A percentile compares a stretch with the other conserved stretches of the same genome.
phyloP scores from a whole-genome alignment of 2,797 vertebrate genomes.

The Karalla daura region DNA sequence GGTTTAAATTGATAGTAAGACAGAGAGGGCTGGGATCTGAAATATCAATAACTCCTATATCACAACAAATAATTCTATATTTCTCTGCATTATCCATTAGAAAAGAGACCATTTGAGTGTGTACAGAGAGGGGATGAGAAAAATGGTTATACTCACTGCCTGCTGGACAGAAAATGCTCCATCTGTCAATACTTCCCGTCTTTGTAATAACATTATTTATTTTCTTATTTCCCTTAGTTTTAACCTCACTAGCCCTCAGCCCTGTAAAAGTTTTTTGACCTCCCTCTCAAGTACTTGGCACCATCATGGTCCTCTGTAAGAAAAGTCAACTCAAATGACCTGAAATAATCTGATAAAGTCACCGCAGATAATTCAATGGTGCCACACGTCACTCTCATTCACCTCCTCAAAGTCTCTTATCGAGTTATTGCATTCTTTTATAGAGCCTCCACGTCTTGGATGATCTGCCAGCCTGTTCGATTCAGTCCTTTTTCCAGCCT shows the following conservation, averaged over 20 bases:
- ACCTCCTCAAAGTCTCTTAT: neutral
- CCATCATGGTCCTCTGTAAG: neutral
- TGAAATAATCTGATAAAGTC: neutral
- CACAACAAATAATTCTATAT: neutral
- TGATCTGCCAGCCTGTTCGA: neutral
- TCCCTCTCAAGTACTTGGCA: neutral
- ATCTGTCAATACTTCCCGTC: too few relatives aligned
- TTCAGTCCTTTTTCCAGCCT: neutral
- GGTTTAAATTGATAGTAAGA: too few relatives aligned
- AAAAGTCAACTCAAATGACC: neutral
- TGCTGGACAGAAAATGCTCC: too few relatives aligned
- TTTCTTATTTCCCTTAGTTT: neutral
- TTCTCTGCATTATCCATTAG: neutral
- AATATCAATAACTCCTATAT: neutral
- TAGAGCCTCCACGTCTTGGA: neutral
- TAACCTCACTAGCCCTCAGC: too few relatives aligned
- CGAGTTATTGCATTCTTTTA: neutral
- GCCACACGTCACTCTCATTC: neutral
- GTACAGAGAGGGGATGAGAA: neutral
- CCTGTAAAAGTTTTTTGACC: neutral
- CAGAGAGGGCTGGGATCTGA: too few relatives aligned
- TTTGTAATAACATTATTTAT: too few relatives aligned
- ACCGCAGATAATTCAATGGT: neutral
- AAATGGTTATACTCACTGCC: too few relatives aligned
- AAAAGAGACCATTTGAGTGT: neutral